A percentile compares a stretch with the other conserved stretches of the same genome.
Conservation (phyloP, 37 sponge, comb jelly and placozoan species). For the Mnemiopsis leidyi region DNA sequence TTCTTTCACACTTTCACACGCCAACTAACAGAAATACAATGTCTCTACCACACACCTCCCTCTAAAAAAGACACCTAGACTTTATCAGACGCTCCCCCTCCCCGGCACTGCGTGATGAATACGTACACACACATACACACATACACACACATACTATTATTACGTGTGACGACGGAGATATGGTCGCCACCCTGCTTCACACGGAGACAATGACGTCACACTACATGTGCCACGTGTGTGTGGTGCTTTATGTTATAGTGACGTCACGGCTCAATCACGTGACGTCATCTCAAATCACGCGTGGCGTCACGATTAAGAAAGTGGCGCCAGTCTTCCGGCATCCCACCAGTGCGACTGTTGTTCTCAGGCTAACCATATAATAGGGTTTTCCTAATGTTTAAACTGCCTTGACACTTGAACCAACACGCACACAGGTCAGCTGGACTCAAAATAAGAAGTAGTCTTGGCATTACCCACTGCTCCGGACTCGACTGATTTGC, state of each 20-base stretch:
- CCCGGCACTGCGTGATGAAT: not conserved
- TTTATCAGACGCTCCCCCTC: too few relatives aligned
- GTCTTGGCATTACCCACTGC: too few relatives aligned
- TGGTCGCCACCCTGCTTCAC: not conserved
- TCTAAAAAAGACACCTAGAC: too few relatives aligned
- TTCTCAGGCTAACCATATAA: not conserved
- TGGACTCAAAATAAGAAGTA: too few relatives aligned
- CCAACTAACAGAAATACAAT: too few relatives aligned
- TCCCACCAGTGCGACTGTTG: not conserved
- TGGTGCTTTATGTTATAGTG: too few relatives aligned
- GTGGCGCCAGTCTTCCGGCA: not conserved
- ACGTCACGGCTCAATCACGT: not conserved
- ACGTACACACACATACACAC: too few relatives aligned
- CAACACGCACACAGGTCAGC: not conserved
- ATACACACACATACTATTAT: too few relatives aligned
- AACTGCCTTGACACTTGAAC: not conserved
- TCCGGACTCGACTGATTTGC: too few relatives aligned
- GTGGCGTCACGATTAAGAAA: not conserved
- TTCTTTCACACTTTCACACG: too few relatives aligned
- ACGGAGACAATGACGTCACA: not conserved
- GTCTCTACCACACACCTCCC: too few relatives aligned
- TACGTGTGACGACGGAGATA: not conserved
- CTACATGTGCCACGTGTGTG: not conserved
- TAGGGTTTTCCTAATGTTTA: not conserved
- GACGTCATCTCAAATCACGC: too few relatives aligned